Evolutionary conservation across 2,797 vertebrate species (phyloP), one percentile per base, ranked within the genome.

Genomic region (Phataginus tetradactyla): DNA sequence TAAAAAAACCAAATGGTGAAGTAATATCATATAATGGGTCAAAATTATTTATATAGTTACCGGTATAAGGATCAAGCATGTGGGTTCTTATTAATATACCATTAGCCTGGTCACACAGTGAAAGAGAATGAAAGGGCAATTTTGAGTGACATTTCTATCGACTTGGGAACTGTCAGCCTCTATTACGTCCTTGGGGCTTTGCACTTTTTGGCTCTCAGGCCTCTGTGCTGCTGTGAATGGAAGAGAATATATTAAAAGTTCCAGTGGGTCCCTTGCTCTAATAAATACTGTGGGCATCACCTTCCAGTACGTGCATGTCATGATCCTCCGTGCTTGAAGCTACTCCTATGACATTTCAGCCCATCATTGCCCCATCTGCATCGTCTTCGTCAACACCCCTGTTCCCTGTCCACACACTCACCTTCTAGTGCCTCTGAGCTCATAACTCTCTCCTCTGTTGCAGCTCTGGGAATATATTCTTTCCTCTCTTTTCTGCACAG

Each of bases 141-240:
- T 98, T 96, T 96, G 95, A 98, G 97, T 98, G 98, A 96, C 98
- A 97, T 98, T 98, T 98, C 96, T 97, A 96, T 98, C 98, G 97
- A 85, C 96, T 98, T 97, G 96, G 96, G 91, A 98, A 86, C 97
- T 97, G 96, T 98, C 96, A 55, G 21, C 93, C 97, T 98, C 95
- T 97, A 21, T 98, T 96, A 97, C 86, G 97, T 98, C 98, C 97
- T 98, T 97, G 96, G 97, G 95, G 94, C 59, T 97, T 97, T 98
- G 78, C 87, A 96, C 95, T 97, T 95, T 94, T 95, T 98, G 97
- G 89, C 97, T 98, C 78, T 94, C 97, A 97, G 96, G 96, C 95
- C 83, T 78, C 95, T 96, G 72, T 94, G 88, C 86, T 97, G 95
- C 96, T 91, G 97, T 96, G 97, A 97, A 91, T 96, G 94, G 90